A percentile compares a stretch with the other conserved stretches of the same genome.
Conservation (phyloP, 2,113 vertebrate species). For the Globicephala melas region DNA sequence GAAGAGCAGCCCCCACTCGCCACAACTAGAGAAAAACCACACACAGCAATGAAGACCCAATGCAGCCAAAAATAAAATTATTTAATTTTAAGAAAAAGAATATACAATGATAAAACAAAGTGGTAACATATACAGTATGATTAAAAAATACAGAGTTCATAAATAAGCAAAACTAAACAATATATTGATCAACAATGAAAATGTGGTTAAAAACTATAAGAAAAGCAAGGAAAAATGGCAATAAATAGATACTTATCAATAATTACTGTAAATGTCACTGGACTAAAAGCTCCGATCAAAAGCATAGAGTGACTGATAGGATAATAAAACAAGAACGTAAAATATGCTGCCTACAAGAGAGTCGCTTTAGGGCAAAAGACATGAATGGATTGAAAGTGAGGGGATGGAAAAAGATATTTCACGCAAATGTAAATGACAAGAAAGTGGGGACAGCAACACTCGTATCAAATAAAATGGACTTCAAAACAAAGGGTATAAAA, state of each 20-base stretch:
- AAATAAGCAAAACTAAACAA: constrained; percentile 2
- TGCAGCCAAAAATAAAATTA: too few relatives aligned
- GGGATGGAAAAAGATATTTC: not conserved
- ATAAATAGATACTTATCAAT: not conserved
- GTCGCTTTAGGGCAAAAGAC: not conserved
- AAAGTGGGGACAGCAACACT: not conserved
- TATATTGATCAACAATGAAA: not conserved
- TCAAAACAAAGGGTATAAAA: not conserved
- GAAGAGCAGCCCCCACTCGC: too few relatives aligned
- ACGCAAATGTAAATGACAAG: not conserved
- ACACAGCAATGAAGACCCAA: too few relatives aligned
- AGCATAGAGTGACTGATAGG: not conserved
- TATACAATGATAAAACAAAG: not conserved
- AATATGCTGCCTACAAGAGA: not conserved
- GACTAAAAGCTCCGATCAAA: not conserved
- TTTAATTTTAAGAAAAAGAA: not conserved
- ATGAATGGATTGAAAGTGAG: not conserved
- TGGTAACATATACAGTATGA: not conserved
- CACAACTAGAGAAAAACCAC: too few relatives aligned
- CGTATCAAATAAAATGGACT: not conserved
- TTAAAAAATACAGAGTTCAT: not conserved
- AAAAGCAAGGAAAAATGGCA: not conserved
- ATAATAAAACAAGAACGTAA: not conserved
- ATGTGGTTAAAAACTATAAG: not conserved
- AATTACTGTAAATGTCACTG: not conserved